These are phyloP conservation scores for Chironex yamaguchii DNA, from an alignment of 30 jellyfish, hydroid and myxozoan genomes.

Conservation along the genomic window DNA sequence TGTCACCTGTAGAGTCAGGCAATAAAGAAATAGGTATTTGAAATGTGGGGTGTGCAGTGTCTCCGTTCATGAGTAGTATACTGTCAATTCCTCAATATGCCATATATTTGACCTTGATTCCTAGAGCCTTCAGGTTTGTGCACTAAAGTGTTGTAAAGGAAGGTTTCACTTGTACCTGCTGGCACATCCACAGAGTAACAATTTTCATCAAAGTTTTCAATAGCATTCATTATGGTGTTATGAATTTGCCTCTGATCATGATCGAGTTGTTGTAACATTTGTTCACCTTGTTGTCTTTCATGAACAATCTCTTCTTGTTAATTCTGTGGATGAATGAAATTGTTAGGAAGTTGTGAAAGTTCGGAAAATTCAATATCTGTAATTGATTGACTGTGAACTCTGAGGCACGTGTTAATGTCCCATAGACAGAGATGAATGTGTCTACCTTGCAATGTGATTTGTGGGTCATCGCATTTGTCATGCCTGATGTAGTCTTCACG, in stretches of 20 bases:
- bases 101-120: background rate
- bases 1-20: constrained; percentile 4
- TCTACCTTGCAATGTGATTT: constrained; percentile 22
- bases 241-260: constrained; percentile 23
- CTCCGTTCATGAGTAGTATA: background rate
- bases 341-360: constrained; percentile 38
- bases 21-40: background rate
- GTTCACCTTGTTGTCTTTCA: constrained; percentile 24
- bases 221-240: constrained; percentile 24
- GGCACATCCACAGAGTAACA: constrained; percentile 13
- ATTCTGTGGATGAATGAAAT: background rate
- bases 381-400: constrained; percentile 46
- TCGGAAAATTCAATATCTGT: constrained; percentile 37
- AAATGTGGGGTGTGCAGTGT: background rate
- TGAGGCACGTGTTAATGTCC: constrained; percentile 27
- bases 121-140: background rate
- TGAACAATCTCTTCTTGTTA: background rate
- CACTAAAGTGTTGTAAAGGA: constrained; percentile 6
- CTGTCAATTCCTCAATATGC: background rate
- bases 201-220: background rate
- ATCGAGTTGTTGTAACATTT: constrained; percentile 13
- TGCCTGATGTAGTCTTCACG: constrained; percentile 3
- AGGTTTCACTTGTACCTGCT: constrained; percentile 3
- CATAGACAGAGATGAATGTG: constrained; percentile 25
- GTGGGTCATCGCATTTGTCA: constrained; percentile 25